phyloP scores from a whole-genome alignment of 2,113 vertebrate genomes.

The Montifringilla adamsi region DNA sequence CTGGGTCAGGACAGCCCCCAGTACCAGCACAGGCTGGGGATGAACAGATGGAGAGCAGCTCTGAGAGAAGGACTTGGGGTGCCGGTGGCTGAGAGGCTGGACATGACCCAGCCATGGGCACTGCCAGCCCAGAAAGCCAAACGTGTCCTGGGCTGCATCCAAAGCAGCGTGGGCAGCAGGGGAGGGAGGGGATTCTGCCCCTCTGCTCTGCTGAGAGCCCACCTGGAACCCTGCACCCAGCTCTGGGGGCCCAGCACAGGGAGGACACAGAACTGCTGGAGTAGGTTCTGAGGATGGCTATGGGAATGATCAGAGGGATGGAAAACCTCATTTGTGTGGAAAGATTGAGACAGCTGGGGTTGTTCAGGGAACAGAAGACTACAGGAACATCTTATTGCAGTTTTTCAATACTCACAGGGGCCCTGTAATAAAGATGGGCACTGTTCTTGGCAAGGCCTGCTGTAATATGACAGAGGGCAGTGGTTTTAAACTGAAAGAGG shows the following conservation, averaged over 20 bases:
- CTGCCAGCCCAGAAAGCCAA: background rate
- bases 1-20: background rate
- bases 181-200: background rate
- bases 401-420: background rate
- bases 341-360: background rate
- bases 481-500: background rate
- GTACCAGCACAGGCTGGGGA: background rate
- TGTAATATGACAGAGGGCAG: too few relatives aligned
- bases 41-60: background rate
- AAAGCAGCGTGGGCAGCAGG: background rate
- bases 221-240: background rate
- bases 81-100: background rate
- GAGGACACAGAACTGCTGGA: accelerated
- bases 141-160: background rate
- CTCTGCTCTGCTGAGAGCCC: background rate
- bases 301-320: background rate
- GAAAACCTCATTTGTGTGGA: background rate
- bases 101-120: background rate
- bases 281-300: accelerated
- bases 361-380: background rate
- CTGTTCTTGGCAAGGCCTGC: background rate
- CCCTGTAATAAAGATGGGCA: background rate
- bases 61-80: background rate
- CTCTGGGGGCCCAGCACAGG: background rate
- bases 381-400: background rate